Evolutionary conservation across 1,140 invertebrate species (phyloP).

Genomic region (Neodiprion fabricii): DNA sequence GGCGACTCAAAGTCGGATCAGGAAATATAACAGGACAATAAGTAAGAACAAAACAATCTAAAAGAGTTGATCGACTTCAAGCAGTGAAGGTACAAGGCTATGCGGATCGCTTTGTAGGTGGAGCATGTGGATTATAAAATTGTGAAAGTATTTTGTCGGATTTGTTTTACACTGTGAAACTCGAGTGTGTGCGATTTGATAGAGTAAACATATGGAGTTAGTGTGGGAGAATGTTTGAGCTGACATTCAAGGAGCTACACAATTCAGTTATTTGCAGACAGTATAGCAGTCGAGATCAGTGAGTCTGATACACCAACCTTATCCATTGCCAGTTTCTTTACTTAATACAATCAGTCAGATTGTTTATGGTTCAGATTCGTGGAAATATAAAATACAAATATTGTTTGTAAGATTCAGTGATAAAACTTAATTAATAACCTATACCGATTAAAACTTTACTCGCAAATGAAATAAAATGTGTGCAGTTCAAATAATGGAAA

Average conservation of each 20-base stretch:
- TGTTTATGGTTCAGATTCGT: too few species aligned
- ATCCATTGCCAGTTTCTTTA: too few species aligned
- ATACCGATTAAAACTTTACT: too few species aligned
- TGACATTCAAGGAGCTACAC: slow-evolving; percentile 37
- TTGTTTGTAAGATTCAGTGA: too few species aligned
- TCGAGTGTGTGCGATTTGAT: slow-evolving; percentile 8
- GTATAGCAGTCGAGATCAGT: slow-evolving; percentile 23
- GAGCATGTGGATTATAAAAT: background rate
- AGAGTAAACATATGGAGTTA: slow-evolving; percentile 18
- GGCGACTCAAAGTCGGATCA: background rate
- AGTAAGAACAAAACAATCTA: background rate
- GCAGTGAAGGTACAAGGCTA: background rate
- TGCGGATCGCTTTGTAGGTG: background rate
- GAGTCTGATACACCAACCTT: too few species aligned
- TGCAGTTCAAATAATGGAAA: too few species aligned
- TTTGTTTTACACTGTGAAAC: background rate
- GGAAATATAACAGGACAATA: background rate
- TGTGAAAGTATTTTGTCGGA: slow-evolving; percentile 6
- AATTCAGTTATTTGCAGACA: slow-evolving; percentile 42
- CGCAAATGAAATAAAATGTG: too few species aligned
- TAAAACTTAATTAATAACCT: too few species aligned
- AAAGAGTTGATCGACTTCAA: background rate
- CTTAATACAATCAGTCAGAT: too few species aligned
- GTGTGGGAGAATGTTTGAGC: slow-evolving; percentile 39
- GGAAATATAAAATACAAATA: too few species aligned